A percentile compares a stretch with the other conserved stretches of the same genome.
Evolutionary conservation across 2,888 invertebrate species (phyloP).

Genomic region (Colletes collaris): DNA sequence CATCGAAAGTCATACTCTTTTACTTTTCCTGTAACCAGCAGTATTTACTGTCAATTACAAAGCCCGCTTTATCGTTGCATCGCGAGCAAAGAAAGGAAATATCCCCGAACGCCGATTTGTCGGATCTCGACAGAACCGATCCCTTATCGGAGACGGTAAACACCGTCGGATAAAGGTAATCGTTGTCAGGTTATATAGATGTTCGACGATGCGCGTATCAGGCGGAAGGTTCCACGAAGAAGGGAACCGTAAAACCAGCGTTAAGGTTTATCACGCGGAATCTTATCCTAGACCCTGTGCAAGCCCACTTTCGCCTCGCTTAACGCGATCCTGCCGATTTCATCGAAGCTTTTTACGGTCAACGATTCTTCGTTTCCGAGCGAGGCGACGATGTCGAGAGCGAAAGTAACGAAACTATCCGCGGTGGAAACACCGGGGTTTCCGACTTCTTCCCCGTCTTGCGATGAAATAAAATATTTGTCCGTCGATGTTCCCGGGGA

Average conservation of each 20-base stretch:
- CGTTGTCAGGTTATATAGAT: conserved; percentile 33
- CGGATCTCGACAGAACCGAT: conserved; percentile 21
- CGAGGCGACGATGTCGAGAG: conserved; percentile 30
- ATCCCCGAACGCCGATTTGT: neutral
- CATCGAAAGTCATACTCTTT: no score
- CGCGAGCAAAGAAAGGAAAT: conserved; percentile 1
- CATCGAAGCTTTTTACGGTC: conserved; percentile 44
- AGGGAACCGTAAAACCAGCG: conserved; percentile 27
- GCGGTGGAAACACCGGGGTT: conserved; percentile 15
- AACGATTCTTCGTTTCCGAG: conserved; percentile 27
- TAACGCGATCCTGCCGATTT: conserved; percentile 58
- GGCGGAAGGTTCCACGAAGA: neutral
- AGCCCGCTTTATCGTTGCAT: neutral
- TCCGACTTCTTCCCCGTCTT: conserved; percentile 36
- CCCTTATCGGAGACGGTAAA: conserved; percentile 42
- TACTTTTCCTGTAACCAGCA: no score
- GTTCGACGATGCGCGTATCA: conserved; percentile 18
- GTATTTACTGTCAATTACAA: neutral
- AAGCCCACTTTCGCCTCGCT: conserved; percentile 33
- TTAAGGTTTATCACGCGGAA: conserved; percentile 48
- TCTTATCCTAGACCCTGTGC: conserved; percentile 25
- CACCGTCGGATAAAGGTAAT: conserved; percentile 40
- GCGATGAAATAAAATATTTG: conserved; percentile 70
- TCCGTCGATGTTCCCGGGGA: conserved; percentile 21
- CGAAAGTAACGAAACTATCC: conserved; percentile 22